Conservation (phyloP, 2,888 invertebrate genomes). For the Spodoptera littoralis region DNA sequence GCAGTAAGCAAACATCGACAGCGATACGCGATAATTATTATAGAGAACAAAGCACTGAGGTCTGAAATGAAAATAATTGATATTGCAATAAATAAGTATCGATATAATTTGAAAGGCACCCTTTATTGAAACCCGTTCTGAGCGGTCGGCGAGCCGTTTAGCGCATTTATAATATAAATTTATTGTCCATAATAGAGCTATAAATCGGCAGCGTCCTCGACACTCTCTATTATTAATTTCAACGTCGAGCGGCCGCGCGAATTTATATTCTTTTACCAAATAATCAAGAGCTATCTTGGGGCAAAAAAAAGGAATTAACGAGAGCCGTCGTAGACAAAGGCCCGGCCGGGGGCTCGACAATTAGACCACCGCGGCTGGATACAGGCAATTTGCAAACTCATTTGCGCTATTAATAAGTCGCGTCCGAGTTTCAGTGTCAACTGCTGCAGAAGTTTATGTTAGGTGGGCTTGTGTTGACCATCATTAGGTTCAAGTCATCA, state of each 20-base stretch:
- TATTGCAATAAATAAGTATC: conserved; percentile 50
- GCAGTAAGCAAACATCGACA: conserved; percentile 15
- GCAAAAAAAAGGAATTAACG: conserved; percentile 66
- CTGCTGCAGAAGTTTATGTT: conserved; percentile 48
- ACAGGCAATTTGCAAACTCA: conserved; percentile 74
- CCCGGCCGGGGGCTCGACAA: conserved; percentile 61
- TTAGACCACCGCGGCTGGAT: conserved; percentile 65
- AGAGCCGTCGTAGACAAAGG: conserved; percentile 68
- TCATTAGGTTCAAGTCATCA: neutral
- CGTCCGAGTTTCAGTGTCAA: conserved; percentile 55
- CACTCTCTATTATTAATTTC: conserved; percentile 77
- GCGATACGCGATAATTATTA: conserved; percentile 20
- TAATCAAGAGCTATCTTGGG: conserved; percentile 74
- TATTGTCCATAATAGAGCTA: conserved; percentile 75
- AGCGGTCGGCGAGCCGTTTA: conserved; percentile 55
- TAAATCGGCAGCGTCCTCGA: conserved; percentile 69
- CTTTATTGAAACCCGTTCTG: conserved; percentile 38
- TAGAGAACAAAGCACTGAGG: conserved; percentile 25
- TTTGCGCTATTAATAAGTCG: conserved; percentile 72
- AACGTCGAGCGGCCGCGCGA: conserved; percentile 58
- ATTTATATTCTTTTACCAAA: conserved; percentile 75
- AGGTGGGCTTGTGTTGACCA: conserved; percentile 9
- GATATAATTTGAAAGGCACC: conserved; percentile 35
- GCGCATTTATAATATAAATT: conserved; percentile 73
- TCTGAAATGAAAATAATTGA: conserved; percentile 34